These are phyloP conservation scores for Nephrotoma appendiculata DNA, from an alignment of 2,888 invertebrate genomes.

Conservation along the genomic window DNA sequence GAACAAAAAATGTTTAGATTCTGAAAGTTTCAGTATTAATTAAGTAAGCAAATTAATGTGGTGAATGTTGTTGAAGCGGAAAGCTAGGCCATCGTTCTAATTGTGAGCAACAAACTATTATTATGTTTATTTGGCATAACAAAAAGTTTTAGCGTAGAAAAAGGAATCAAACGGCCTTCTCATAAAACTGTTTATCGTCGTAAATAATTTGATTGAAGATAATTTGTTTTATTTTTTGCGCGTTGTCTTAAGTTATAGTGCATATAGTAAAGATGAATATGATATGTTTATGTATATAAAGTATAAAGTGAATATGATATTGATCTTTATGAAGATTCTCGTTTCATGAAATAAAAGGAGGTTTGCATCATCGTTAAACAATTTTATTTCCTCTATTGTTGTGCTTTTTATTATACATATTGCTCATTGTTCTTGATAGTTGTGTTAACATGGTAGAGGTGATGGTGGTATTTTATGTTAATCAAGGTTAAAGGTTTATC, in stretches of 20 bases:
- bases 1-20: no score
- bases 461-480: background rate
- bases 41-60: no score
- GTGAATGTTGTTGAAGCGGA: background rate
- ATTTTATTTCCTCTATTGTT: background rate
- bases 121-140: background rate
- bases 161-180: background rate
- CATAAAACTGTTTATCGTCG: background rate
- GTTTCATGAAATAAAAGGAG: background rate
- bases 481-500: background rate
- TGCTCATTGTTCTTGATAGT: background rate
- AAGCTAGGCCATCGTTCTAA: background rate
- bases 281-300: background rate
- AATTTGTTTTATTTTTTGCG: background rate
- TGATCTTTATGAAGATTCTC: background rate
- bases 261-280: background rate
- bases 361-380: background rate
- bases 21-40: no score
- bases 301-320: background rate
- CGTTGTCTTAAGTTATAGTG: background rate
- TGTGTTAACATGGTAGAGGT: background rate
- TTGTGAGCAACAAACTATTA: background rate
- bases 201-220: background rate
- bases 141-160: background rate
- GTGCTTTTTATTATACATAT: background rate